Percentiles rank a stretch among this genome's conserved stretches.
Evolutionary conservation across 2,888 invertebrate species (phyloP).

Genomic region (Acheta domesticus): DNA sequence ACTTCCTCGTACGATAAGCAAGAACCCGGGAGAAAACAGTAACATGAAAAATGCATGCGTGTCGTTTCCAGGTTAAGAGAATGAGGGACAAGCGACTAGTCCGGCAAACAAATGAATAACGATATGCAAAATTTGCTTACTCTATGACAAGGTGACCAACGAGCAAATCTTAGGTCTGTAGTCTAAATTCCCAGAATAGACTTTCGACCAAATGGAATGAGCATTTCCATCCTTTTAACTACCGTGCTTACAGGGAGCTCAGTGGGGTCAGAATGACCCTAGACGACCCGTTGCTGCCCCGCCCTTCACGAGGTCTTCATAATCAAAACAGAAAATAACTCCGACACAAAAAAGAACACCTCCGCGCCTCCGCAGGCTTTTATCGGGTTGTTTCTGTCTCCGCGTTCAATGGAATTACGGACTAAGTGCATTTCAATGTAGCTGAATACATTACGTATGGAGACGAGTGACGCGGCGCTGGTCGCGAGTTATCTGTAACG

Average conservation of each 20-base stretch:
- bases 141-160: too few species aligned
- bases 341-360: neutral
- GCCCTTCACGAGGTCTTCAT: neutral
- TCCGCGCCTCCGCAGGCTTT: neutral
- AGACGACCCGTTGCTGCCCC: neutral
- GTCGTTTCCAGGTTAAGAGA: too few species aligned
- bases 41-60: too few species aligned
- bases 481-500: constrained; percentile 9
- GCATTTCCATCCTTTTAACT: too few species aligned
- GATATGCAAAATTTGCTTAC: too few species aligned
- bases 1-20: neutral
- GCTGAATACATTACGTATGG: constrained; percentile 5
- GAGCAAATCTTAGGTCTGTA: too few species aligned
- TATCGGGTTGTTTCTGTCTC: neutral
- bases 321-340: constrained; percentile 3
- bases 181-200: too few species aligned
- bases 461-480: neutral
- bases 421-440: constrained; percentile 4
- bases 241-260: too few species aligned
- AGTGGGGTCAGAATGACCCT: too few species aligned
- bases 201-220: too few species aligned
- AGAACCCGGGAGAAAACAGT: neutral
- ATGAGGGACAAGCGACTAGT: too few species aligned
- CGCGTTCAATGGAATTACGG: constrained; percentile 18
- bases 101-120: too few species aligned